phyloP scores from a whole-genome alignment of 30 jellyfish, hydroid and myxozoan species.

The Mastigias papua region DNA sequence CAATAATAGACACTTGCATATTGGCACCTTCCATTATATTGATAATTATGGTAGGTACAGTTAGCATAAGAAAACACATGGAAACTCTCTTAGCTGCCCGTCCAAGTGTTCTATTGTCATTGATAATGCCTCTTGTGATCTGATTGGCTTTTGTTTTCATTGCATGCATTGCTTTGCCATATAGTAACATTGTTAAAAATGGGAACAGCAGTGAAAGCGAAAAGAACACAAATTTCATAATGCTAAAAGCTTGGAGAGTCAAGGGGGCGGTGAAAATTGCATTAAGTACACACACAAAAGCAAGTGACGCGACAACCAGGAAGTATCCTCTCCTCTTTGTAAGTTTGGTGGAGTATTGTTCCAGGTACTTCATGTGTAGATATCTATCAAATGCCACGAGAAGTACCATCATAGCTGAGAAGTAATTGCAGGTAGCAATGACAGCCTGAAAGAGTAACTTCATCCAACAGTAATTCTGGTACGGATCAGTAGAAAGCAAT shows the following conservation, averaged over 20 bases:
- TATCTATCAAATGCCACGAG: slow-evolving; percentile 6
- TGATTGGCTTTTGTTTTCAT: neutral
- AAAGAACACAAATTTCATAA: neutral
- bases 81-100: neutral
- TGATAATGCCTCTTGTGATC: neutral
- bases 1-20: neutral
- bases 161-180: neutral
- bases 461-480: neutral
- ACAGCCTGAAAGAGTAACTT: neutral
- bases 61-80: neutral
- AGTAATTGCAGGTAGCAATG: neutral
- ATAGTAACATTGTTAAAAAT: neutral
- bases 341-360: neutral
- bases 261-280: neutral
- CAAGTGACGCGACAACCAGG: neutral
- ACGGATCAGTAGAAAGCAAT: neutral
- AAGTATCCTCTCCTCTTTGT: slow-evolving; percentile 13
- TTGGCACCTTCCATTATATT: neutral
- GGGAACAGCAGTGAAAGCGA: neutral
- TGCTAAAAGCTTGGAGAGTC: neutral
- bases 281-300: neutral
- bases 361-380: neutral
- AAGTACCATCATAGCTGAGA: neutral
- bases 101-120: neutral
- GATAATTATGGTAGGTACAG: neutral